Percentiles rank a stretch among this genome's conserved stretches.
phyloP scores from a whole-genome alignment of 2,888 invertebrate genomes.

The Acheta domesticus region DNA sequence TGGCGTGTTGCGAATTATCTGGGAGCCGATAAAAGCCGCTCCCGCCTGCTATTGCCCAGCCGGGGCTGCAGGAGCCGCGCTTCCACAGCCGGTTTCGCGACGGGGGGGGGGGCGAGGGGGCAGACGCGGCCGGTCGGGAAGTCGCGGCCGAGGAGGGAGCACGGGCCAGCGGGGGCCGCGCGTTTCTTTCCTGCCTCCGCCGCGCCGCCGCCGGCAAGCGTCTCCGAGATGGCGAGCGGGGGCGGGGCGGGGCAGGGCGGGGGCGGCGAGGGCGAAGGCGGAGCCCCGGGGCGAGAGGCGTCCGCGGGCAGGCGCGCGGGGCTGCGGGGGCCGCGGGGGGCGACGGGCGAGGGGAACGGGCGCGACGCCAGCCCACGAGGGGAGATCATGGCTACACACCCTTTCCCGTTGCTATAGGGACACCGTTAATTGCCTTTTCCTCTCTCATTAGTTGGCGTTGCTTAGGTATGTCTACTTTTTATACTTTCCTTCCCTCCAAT shows the following conservation, averaged over 20 bases:
- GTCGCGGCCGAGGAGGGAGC: not conserved
- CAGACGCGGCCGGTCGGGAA: not conserved
- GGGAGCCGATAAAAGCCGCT: no score
- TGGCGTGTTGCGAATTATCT: no score
- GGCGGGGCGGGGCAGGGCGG: not conserved
- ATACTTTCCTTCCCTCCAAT: conserved; percentile 2
- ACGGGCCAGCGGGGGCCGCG: conserved; percentile 18
- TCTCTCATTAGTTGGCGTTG: conserved; percentile 10
- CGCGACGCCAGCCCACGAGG: not conserved
- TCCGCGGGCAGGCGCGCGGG: not conserved
- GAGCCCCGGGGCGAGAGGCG: not conserved
- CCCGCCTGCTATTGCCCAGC: no score
- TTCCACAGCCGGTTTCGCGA: no score
- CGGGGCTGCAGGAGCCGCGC: no score
- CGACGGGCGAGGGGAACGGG: not conserved
- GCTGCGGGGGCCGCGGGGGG: not conserved
- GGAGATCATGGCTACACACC: conserved; percentile 9
- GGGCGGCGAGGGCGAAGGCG: not conserved
- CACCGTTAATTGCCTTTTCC: conserved; percentile 18
- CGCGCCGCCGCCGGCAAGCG: not conserved
- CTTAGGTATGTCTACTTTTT: conserved; percentile 18
- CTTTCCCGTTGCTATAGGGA: conserved; percentile 8
- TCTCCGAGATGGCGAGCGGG: not conserved
- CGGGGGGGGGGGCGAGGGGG: not conserved
- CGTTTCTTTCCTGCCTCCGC: not conserved